A percentile compares a stretch with the other conserved stretches of the same genome.
These are phyloP conservation scores for Bombus superbus DNA, from an alignment of 1,140 invertebrate genomes.

Conservation along the genomic window DNA sequence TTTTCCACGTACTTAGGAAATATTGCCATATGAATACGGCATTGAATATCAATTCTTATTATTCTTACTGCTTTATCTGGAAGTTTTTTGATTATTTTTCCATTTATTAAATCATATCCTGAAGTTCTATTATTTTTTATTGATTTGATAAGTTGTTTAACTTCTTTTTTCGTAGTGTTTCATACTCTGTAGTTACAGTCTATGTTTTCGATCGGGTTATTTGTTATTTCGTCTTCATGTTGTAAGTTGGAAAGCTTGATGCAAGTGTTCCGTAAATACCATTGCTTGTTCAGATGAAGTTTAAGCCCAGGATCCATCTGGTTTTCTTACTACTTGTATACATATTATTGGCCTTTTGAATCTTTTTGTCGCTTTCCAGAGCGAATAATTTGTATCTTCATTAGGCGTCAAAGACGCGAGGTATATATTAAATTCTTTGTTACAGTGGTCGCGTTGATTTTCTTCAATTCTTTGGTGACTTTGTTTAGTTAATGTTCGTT, in stretches of 20 bases:
- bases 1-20: slow-evolving; percentile 70
- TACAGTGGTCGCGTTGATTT: not conserved
- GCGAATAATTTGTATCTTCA: slow-evolving; percentile 44
- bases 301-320: slow-evolving; percentile 55
- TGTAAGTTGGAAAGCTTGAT: slow-evolving; percentile 12
- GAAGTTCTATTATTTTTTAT: slow-evolving; percentile 55
- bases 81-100: slow-evolving; percentile 61
- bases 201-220: not conserved
- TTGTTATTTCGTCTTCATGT: not conserved
- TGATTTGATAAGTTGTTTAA: slow-evolving; percentile 20
- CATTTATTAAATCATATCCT: slow-evolving; percentile 66
- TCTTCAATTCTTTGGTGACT: slow-evolving; percentile 1
- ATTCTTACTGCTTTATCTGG: slow-evolving; percentile 38
- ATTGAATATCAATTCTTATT: slow-evolving; percentile 38
- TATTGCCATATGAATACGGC: slow-evolving; percentile 45
- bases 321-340: slow-evolving; percentile 44
- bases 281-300: slow-evolving; percentile 54
- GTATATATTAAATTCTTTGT: not conserved
- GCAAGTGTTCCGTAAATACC: slow-evolving; percentile 49
- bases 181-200: not conserved
- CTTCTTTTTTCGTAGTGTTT: not conserved
- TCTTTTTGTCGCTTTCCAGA: slow-evolving; percentile 58
- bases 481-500: slow-evolving; percentile 36
- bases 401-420: not conserved
- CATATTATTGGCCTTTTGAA: slow-evolving; percentile 24